Evolutionary conservation across 2,888 invertebrate genomes (phyloP).

Genomic region (Agonopterix alstromeriana): DNA sequence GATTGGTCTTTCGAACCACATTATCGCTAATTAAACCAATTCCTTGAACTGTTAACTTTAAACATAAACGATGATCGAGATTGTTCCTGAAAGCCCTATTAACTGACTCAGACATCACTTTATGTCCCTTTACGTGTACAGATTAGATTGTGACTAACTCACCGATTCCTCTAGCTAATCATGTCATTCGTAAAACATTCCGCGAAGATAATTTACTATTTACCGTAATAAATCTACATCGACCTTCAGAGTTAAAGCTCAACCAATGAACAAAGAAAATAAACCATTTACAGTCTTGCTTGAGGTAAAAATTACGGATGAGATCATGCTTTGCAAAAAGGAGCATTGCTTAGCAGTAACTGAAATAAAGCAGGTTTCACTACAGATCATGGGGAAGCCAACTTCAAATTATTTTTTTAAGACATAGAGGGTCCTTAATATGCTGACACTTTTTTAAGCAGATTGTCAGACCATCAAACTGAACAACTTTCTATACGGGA

Average conservation of each 20-base stretch:
- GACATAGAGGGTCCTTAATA: too few species aligned
- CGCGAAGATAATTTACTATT: slow-evolving; percentile 5
- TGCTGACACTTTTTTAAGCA: too few species aligned
- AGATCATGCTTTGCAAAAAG: slow-evolving; percentile 46
- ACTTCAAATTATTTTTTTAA: too few species aligned
- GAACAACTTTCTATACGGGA: too few species aligned
- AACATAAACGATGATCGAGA: too few species aligned
- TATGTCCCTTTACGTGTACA: neutral
- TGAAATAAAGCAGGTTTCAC: slow-evolving; percentile 29
- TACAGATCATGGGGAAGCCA: neutral
- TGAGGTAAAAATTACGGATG: slow-evolving; percentile 33
- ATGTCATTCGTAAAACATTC: slow-evolving; percentile 3
- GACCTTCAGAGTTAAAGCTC: neutral
- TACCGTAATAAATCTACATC: slow-evolving; percentile 1
- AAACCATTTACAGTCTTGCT: slow-evolving; percentile 20
- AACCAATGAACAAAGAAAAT: slow-evolving; percentile 20
- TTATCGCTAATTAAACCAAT: too few species aligned
- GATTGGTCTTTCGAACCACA: too few species aligned
- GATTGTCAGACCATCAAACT: too few species aligned
- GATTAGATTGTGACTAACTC: slow-evolving; percentile 7
- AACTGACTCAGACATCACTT: neutral
- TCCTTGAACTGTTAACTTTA: too few species aligned
- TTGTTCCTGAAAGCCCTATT: too few species aligned
- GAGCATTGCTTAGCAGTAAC: slow-evolving; percentile 10
- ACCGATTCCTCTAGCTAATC: slow-evolving; percentile 1